These are phyloP conservation scores for Triplophysa rosa DNA, from an alignment of 2,113 vertebrate species.

Conservation along the genomic window DNA sequence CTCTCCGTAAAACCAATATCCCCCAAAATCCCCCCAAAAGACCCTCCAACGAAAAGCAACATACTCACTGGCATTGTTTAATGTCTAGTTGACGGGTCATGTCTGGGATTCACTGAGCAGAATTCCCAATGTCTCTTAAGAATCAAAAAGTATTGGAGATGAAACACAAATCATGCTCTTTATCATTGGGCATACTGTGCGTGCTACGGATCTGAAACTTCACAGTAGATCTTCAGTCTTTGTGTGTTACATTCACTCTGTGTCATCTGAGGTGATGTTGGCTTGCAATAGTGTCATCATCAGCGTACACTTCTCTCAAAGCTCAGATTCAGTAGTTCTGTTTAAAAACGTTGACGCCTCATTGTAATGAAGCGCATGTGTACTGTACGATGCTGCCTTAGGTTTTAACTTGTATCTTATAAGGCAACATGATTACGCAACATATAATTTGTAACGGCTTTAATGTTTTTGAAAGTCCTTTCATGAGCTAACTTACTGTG, in stretches of 20 bases:
- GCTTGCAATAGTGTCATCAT: constrained; percentile 6
- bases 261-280: constrained; percentile 2
- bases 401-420: too few relatives aligned
- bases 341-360: too few relatives aligned
- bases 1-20: too few relatives aligned
- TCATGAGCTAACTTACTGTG: too few relatives aligned
- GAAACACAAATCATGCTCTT: constrained; percentile 45
- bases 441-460: not conserved
- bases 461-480: too few relatives aligned
- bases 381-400: too few relatives aligned
- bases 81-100: too few relatives aligned
- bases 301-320: not conserved
- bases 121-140: not conserved
- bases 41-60: too few relatives aligned
- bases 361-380: too few relatives aligned
- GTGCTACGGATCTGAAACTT: constrained; percentile 55
- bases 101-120: too few relatives aligned
- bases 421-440: not conserved
- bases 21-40: too few relatives aligned
- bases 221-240: constrained; percentile 48
- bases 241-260: constrained; percentile 33
- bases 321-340: not conserved
- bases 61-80: too few relatives aligned
- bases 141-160: not conserved
- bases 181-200: constrained; percentile 52